A percentile compares a stretch with the other conserved stretches of the same genome.
phyloP scores from a whole-genome alignment of 2,113 vertebrate genomes.

The Thryonomys swinderianus region DNA sequence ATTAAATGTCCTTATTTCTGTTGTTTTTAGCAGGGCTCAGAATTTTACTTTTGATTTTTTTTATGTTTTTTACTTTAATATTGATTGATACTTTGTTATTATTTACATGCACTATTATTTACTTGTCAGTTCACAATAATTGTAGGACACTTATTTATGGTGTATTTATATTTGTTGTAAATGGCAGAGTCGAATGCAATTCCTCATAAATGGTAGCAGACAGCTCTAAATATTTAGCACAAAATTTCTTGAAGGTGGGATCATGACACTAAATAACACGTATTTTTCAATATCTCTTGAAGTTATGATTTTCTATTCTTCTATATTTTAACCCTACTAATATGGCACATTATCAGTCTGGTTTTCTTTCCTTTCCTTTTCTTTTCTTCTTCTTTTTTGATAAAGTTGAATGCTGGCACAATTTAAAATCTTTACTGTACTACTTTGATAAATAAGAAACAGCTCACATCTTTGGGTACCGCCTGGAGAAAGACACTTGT shows the following conservation, averaged over 20 bases:
- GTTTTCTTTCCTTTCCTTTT: no score
- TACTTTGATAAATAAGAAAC: background rate
- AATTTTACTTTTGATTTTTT: background rate
- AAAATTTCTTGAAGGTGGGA: background rate
- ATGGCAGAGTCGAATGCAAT: background rate
- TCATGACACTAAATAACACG: background rate
- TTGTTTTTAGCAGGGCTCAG: background rate
- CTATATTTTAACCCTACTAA: background rate
- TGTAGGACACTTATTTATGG: background rate
- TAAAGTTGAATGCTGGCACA: background rate
- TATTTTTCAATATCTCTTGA: background rate
- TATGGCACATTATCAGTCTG: background rate
- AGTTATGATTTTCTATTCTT: background rate
- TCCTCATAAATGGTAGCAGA: background rate
- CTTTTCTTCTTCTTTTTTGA: constrained; percentile 1
- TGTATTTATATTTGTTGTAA: background rate
- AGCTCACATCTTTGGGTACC: background rate
- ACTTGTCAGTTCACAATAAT: background rate
- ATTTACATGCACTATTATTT: background rate
- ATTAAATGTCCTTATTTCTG: background rate
- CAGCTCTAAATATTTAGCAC: background rate
- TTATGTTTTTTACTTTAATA: background rate
- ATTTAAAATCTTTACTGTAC: background rate
- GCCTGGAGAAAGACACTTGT: background rate
- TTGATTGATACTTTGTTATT: background rate